phyloP scores from a whole-genome alignment of 2,797 vertebrate genomes.

The Scolopax rusticola region DNA sequence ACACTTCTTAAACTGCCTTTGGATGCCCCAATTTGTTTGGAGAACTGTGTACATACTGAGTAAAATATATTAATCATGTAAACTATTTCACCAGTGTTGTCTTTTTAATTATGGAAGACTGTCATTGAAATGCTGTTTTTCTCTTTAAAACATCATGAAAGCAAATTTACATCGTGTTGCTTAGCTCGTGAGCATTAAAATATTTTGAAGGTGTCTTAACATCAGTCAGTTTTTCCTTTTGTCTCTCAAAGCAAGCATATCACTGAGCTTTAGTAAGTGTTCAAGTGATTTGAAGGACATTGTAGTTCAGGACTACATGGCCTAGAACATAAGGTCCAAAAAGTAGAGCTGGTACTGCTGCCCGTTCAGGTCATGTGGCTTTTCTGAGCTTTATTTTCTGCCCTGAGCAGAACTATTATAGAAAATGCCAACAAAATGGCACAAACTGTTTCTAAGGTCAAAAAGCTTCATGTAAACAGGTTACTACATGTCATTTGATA shows the following conservation, averaged over 20 bases:
- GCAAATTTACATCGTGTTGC: not conserved
- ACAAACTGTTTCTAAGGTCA: not conserved
- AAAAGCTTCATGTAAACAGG: not conserved
- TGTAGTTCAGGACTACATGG: accelerated
- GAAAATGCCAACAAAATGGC: not conserved
- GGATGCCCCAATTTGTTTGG: not conserved
- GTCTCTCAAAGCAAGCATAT: not conserved
- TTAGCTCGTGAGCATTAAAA: not conserved
- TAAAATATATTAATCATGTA: slow-evolving; percentile 54
- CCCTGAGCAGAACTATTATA: not conserved
- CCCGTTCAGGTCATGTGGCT: not conserved
- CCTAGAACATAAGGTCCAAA: accelerated
- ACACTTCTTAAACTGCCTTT: not conserved
- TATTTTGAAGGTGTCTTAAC: not conserved
- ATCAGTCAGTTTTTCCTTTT: not conserved
- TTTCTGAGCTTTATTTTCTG: not conserved
- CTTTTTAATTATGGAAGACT: not conserved
- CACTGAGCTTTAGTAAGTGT: not conserved
- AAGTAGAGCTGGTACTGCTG: not conserved
- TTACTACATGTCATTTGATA: not conserved
- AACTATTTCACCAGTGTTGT: slow-evolving; percentile 4
- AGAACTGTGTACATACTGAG: slow-evolving; percentile 47
- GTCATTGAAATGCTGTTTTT: not conserved
- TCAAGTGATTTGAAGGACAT: not conserved
- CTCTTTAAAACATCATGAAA: not conserved